These are phyloP conservation scores for Addax nasomaculatus DNA, from an alignment of 2,113 vertebrate species.

Conservation along the genomic window DNA sequence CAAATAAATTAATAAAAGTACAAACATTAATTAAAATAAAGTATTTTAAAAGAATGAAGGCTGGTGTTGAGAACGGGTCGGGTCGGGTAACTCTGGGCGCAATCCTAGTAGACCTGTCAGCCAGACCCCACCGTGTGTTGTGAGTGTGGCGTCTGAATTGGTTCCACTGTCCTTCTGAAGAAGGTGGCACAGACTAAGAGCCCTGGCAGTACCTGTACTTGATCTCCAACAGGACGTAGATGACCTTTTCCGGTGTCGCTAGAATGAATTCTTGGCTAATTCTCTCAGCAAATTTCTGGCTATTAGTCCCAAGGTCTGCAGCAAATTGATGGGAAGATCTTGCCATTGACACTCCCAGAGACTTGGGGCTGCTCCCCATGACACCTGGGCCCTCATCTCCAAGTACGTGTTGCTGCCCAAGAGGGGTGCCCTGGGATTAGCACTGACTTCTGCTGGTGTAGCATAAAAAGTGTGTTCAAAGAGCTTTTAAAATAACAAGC, in stretches of 20 bases:
- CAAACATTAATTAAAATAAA: not conserved
- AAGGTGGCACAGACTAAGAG: not conserved
- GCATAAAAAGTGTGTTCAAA: not conserved
- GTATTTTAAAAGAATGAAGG: not conserved
- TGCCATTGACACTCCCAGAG: not conserved
- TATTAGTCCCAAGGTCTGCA: no score
- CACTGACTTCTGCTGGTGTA: not conserved
- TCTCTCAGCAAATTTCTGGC: not conserved
- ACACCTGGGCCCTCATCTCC: not conserved
- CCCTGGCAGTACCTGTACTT: not conserved
- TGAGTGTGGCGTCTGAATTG: not conserved
- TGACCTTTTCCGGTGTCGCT: not conserved
- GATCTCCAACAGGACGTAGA: no score
- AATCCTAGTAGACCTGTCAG: not conserved
- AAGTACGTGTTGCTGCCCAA: not conserved
- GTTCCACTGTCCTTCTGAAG: not conserved
- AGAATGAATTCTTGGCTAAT: not conserved
- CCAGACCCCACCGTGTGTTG: not conserved
- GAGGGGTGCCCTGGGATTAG: not conserved
- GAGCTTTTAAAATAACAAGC: not conserved
- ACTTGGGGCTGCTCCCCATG: not conserved
- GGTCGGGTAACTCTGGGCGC: rapidly evolving
- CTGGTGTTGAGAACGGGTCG: not conserved
- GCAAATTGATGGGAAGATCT: not conserved
- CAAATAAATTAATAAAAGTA: not conserved